These are phyloP conservation scores for Drosophila quadrilineata DNA, from an alignment of 1,140 invertebrate genomes.

Conservation along the genomic window DNA sequence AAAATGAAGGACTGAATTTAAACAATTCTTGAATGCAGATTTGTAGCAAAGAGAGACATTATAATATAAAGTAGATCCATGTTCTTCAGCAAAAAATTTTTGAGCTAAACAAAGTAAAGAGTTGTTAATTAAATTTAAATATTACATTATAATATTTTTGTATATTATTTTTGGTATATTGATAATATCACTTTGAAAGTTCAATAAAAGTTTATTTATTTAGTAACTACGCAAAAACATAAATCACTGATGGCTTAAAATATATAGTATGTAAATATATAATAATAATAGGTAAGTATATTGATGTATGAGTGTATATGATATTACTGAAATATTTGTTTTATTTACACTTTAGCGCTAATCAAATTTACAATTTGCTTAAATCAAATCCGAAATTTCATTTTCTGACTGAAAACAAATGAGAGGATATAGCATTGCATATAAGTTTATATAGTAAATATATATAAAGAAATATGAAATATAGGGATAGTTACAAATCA, in stretches of 20 bases:
- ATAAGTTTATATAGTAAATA: conserved; percentile 40
- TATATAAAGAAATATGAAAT: conserved; percentile 31
- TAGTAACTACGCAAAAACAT: conserved; percentile 72
- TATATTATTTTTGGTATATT: too few relatives aligned
- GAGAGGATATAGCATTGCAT: conserved; percentile 55
- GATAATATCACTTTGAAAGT: conserved; percentile 20
- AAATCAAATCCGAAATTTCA: conserved; percentile 60
- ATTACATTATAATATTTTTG: too few relatives aligned
- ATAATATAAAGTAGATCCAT: too few relatives aligned
- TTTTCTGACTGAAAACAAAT: conserved; percentile 65
- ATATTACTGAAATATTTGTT: conserved; percentile 78
- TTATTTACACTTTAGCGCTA: conserved; percentile 75
- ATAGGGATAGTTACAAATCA: too few relatives aligned
- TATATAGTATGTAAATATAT: conserved; percentile 71
- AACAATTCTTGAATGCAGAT: too few relatives aligned
- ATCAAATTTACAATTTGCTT: conserved; percentile 77
- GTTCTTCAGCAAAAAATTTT: too few relatives aligned
- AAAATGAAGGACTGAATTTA: too few relatives aligned
- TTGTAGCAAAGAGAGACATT: too few relatives aligned
- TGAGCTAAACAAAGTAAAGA: too few relatives aligned
- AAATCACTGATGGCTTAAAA: conserved; percentile 70
- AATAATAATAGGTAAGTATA: conserved; percentile 41
- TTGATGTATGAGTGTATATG: conserved; percentile 58
- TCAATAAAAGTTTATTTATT: conserved; percentile 78
- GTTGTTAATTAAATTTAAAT: too few relatives aligned